Conservation (phyloP, 2,888 invertebrate genomes). For the Cephalotes varians region DNA sequence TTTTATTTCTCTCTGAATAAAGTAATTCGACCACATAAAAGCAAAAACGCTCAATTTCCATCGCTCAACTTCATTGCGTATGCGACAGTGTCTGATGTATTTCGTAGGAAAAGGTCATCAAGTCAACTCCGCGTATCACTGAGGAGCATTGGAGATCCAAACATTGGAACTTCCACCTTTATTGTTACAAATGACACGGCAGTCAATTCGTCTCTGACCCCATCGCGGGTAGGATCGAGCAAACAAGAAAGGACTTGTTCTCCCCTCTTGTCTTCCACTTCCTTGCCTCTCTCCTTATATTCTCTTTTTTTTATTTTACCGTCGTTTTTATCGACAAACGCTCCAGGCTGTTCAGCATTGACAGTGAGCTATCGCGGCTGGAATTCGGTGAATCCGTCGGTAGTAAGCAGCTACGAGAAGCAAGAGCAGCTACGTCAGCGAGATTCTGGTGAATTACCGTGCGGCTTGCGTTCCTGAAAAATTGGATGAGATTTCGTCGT, state of each 20-base stretch:
- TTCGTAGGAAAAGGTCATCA: conserved; percentile 55
- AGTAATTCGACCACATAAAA: conserved; percentile 19
- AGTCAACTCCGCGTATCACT: conserved; percentile 64
- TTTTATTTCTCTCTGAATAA: not conserved
- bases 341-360: conserved; percentile 68
- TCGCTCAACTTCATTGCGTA: conserved; percentile 55
- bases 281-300: conserved; percentile 41
- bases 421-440: conserved; percentile 70
- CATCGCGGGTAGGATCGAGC: conserved; percentile 69
- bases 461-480: conserved; percentile 74
- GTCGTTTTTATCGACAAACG: conserved; percentile 73
- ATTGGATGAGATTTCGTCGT: conserved; percentile 71
- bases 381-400: conserved; percentile 73
- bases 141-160: conserved; percentile 67
- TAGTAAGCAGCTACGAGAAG: conserved; percentile 9
- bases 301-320: conserved; percentile 28
- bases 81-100: conserved; percentile 59
- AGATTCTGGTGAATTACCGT: conserved; percentile 75
- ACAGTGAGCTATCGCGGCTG: conserved; percentile 78
- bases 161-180: conserved; percentile 74
- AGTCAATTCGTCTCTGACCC: conserved; percentile 75
- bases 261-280: conserved; percentile 22
- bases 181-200: conserved; percentile 80
- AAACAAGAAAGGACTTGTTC: conserved; percentile 69
- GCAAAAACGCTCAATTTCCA: conserved; percentile 58